Conservation (phyloP, 2,888 invertebrate species). For the Limnephilus lunatus region DNA sequence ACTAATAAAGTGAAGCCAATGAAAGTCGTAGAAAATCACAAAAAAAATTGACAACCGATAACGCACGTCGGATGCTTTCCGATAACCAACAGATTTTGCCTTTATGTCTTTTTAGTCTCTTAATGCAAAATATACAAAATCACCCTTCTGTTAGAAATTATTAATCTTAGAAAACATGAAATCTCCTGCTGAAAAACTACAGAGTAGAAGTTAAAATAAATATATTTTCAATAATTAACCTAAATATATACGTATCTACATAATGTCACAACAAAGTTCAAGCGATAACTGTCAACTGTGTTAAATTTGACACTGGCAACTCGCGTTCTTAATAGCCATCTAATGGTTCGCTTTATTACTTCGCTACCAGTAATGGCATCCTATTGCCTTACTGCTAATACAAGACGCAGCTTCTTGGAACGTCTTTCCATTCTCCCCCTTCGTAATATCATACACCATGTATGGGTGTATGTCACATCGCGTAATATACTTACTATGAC, state of each 20-base stretch:
- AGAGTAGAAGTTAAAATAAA: too few relatives aligned
- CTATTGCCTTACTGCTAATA: constrained; percentile 41
- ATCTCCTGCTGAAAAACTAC: too few relatives aligned
- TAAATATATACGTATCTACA: background rate
- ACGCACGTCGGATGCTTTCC: too few relatives aligned
- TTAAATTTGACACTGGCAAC: constrained; percentile 43
- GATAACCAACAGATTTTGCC: too few relatives aligned
- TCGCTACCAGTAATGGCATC: constrained; percentile 55
- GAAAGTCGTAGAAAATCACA: too few relatives aligned
- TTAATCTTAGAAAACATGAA: too few relatives aligned
- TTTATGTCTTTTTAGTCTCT: too few relatives aligned
- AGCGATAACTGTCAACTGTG: background rate
- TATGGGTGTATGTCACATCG: background rate
- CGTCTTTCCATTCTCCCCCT: constrained; percentile 22
- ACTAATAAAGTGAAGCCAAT: too few relatives aligned
- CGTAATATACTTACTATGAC: background rate
- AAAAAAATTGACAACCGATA: too few relatives aligned
- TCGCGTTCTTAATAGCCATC: constrained; percentile 49
- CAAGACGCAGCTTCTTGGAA: constrained; percentile 19
- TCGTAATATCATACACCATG: background rate
- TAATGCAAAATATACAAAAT: too few relatives aligned
- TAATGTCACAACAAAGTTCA: background rate
- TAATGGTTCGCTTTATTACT: constrained; percentile 63
- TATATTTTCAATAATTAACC: background rate
- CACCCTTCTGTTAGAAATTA: too few relatives aligned